A percentile compares a stretch with the other conserved stretches of the same genome.
phyloP scores from a whole-genome alignment of 2,888 invertebrate species.

The Trachelus tabidus region DNA sequence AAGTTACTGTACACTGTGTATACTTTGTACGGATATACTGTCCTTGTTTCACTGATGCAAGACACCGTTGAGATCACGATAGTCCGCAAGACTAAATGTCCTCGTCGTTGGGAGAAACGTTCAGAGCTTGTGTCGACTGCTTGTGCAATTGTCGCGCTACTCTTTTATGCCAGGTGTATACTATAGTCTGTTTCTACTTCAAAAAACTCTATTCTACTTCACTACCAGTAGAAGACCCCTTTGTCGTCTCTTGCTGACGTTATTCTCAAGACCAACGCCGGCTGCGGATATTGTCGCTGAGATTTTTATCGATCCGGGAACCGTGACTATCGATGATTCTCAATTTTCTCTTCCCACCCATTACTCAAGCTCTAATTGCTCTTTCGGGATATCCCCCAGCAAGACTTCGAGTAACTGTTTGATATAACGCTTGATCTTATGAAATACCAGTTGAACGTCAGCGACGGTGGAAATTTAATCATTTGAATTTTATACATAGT shows the following conservation, averaged over 20 bases:
- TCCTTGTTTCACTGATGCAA: neutral
- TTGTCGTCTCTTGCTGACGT: neutral
- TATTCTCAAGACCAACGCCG: neutral
- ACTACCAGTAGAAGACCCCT: neutral
- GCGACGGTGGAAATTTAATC: neutral
- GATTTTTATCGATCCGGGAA: neutral
- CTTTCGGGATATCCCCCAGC: neutral
- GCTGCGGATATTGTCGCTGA: neutral
- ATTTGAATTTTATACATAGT: neutral
- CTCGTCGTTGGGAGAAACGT: neutral
- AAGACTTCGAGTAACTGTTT: neutral
- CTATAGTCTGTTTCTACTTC: neutral
- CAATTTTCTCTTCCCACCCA: neutral
- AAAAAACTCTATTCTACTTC: neutral
- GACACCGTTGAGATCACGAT: neutral
- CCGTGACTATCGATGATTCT: slow-evolving; percentile 1
- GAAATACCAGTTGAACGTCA: neutral
- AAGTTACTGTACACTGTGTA: neutral
- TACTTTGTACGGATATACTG: neutral
- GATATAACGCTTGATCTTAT: neutral
- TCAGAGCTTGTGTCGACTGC: neutral
- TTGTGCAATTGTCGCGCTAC: neutral
- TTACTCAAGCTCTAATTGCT: neutral
- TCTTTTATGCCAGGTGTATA: neutral
- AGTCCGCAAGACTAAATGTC: neutral